phyloP scores from a whole-genome alignment of 2,888 invertebrate genomes.

The Tholera decimalis region DNA sequence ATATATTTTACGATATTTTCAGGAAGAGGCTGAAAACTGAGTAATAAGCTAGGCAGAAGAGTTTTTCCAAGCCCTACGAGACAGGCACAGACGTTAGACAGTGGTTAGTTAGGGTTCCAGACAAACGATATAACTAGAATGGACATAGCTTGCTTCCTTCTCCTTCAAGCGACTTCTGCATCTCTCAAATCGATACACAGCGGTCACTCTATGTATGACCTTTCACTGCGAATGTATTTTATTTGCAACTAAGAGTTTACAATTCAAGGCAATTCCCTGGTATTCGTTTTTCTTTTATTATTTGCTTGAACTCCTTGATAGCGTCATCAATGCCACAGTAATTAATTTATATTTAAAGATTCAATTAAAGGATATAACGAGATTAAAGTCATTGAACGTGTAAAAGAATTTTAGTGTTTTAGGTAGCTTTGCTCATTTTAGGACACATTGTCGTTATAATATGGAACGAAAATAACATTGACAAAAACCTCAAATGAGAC shows the following conservation, averaged over 20 bases:
- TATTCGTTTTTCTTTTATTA: not conserved
- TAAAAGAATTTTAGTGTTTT: not conserved
- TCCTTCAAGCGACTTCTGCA: conserved; percentile 29
- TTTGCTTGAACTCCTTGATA: conserved; percentile 7
- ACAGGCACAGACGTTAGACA: conserved; percentile 1
- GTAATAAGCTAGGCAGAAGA: not conserved
- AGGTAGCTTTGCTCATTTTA: not conserved
- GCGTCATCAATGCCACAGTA: conserved; percentile 27
- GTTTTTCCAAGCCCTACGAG: not conserved
- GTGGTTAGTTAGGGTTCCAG: conserved; percentile 1
- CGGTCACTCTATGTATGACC: conserved; percentile 11
- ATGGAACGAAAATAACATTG: not conserved
- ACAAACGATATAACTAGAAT: conserved; percentile 8
- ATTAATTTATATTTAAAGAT: conserved; percentile 33
- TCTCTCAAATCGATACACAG: conserved; percentile 36
- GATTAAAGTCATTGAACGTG: conserved; percentile 27
- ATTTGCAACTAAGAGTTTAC: conserved; percentile 1
- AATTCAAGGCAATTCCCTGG: not conserved
- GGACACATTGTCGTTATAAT: not conserved
- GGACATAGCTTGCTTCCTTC: conserved; percentile 34
- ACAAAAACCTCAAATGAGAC: not conserved
- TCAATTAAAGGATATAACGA: conserved; percentile 14
- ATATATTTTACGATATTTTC: not conserved
- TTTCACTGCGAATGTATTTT: conserved; percentile 15
- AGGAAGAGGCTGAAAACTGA: not conserved